A percentile compares a stretch with the other conserved stretches of the same genome.
These are phyloP conservation scores for Phortica variegata DNA, from an alignment of 1,140 invertebrate genomes.

Conservation along the genomic window DNA sequence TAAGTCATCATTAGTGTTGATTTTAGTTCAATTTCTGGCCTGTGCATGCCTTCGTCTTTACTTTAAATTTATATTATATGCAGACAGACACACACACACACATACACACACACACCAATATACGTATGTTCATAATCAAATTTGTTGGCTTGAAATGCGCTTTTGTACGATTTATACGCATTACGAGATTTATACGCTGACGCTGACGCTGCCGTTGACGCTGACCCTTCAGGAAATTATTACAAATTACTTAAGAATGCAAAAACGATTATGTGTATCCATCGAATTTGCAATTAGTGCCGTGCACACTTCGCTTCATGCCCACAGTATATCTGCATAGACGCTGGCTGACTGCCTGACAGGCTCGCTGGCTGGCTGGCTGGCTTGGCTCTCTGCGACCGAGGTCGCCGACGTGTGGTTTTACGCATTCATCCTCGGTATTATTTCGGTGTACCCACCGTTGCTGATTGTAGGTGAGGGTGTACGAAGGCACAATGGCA, in stretches of 20 bases:
- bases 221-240: conserved; percentile 57
- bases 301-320: conserved; percentile 45
- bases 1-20: conserved; percentile 47
- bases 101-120: conserved; percentile 3
- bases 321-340: too few species aligned
- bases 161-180: conserved; percentile 30
- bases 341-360: too few species aligned
- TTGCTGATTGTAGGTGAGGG: too few species aligned
- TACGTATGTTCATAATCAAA: conserved; percentile 33
- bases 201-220: conserved; percentile 52
- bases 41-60: conserved; percentile 11
- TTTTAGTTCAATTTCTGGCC: conserved; percentile 40
- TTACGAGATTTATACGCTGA: conserved; percentile 47
- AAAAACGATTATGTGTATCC: conserved; percentile 57
- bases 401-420: too few species aligned
- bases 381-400: too few species aligned
- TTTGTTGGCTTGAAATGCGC: conserved; percentile 19
- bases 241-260: conserved; percentile 58
- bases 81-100: background rate
- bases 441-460: too few species aligned
- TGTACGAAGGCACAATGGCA: too few species aligned
- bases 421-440: too few species aligned
- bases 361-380: too few species aligned
- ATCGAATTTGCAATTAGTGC: conserved; percentile 57
- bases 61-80: background rate